These are phyloP conservation scores for Synodontis membranacea DNA, from an alignment of 2,113 vertebrate genomes.

Conservation along the genomic window DNA sequence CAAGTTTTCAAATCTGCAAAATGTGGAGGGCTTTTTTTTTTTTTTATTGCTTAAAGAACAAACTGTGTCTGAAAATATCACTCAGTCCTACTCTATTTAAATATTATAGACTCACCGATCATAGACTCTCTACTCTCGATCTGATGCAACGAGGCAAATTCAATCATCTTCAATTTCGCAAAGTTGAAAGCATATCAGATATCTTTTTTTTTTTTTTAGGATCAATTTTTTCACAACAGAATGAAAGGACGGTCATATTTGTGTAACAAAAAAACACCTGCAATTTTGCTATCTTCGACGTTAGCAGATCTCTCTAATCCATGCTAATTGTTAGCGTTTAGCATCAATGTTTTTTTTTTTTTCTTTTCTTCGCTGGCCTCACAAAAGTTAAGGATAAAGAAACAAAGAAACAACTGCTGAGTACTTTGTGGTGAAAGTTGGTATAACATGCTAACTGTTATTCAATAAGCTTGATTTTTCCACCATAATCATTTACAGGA, in stretches of 20 bases:
- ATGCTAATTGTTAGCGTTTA: not conserved
- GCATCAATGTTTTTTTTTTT: not conserved
- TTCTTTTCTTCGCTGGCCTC: too few relatives aligned
- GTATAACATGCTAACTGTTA: too few relatives aligned
- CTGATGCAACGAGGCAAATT: not conserved
- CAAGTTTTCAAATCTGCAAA: not conserved
- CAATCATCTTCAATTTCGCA: not conserved
- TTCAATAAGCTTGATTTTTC: too few relatives aligned
- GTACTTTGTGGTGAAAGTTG: too few relatives aligned
- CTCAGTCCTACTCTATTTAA: not conserved
- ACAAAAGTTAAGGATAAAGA: too few relatives aligned
- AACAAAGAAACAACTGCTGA: too few relatives aligned
- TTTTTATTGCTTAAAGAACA: not conserved
- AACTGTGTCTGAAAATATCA: not conserved
- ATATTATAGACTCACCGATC: not conserved
- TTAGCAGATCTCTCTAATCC: not conserved
- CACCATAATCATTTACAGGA: too few relatives aligned
- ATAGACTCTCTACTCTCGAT: not conserved
- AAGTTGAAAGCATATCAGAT: too few relatives aligned
- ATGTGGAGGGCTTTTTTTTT: not conserved
- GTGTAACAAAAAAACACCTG: not conserved
- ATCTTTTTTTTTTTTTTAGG: too few relatives aligned
- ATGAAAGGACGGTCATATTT: too few relatives aligned
- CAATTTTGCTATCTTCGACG: not conserved
- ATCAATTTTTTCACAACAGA: too few relatives aligned